Evolutionary conservation across 2,113 vertebrate species (phyloP).

Genomic region (Xiphorhynchus elegans): DNA sequence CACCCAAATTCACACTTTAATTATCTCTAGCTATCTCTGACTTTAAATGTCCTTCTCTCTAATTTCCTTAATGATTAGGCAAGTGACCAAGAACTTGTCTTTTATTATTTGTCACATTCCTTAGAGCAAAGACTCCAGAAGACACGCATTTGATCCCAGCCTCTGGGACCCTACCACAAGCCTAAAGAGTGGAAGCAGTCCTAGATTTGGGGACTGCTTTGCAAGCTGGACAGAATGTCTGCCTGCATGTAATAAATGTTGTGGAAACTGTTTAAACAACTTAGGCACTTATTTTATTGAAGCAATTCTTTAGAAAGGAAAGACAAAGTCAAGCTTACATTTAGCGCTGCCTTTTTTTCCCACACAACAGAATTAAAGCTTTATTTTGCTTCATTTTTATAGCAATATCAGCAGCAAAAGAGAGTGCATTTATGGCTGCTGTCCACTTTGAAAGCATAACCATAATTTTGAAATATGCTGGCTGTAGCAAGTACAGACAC

Average conservation of each 20-base stretch:
- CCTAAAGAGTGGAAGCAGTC: not conserved
- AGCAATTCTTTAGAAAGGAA: not conserved
- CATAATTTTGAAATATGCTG: conserved; percentile 2
- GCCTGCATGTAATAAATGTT: not conserved
- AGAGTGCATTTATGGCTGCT: not conserved
- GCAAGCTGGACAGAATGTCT: not conserved
- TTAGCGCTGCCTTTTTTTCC: not conserved
- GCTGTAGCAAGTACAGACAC: not conserved
- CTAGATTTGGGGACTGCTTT: not conserved
- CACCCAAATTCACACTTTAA: not conserved
- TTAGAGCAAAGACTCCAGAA: not conserved
- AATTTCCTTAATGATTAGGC: not conserved
- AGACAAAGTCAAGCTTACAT: not conserved
- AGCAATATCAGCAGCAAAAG: not conserved
- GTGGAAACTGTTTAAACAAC: not conserved
- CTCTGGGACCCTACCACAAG: not conserved
- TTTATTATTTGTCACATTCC: not conserved
- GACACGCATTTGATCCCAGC: not conserved
- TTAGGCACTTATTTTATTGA: not conserved
- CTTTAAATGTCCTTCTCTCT: not conserved
- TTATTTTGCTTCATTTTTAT: not conserved
- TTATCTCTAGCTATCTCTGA: not conserved
- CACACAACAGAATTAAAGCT: not conserved
- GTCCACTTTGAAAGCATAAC: not conserved
- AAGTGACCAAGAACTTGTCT: not conserved